A percentile compares a stretch with the other conserved stretches of the same genome.
phyloP scores from a whole-genome alignment of 2,113 vertebrate species.

The Rissa tridactyla region DNA sequence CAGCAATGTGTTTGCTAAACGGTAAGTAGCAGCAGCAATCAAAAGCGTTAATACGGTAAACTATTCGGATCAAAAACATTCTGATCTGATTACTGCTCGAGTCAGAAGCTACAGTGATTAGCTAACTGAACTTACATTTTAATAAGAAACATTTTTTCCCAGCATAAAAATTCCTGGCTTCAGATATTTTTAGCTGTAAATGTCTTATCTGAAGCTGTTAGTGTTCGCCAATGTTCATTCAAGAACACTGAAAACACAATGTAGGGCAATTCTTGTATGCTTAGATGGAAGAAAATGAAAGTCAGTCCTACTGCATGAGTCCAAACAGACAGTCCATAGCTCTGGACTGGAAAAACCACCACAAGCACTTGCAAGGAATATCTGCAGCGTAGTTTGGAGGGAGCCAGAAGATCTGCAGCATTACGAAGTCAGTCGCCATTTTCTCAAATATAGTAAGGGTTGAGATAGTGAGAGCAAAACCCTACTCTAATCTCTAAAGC shows the following conservation, averaged over 20 bases:
- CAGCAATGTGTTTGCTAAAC: not conserved
- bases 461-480: not conserved
- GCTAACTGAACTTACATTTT: not conserved
- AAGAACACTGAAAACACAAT: not conserved
- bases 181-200: not conserved
- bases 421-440: not conserved
- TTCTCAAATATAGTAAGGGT: not conserved
- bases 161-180: not conserved
- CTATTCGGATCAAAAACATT: not conserved
- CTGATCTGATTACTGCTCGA: not conserved
- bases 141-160: not conserved
- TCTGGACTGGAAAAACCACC: not conserved
- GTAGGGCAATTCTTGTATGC: not conserved
- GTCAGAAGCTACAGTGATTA: not conserved
- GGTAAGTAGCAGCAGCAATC: not conserved
- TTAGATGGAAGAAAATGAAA: not conserved
- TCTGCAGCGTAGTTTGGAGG: not conserved
- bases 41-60: not conserved
- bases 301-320: not conserved
- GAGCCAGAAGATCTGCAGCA: not conserved
- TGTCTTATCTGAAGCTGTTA: not conserved
- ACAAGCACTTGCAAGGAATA: not conserved
- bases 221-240: not conserved
- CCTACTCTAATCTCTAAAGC: not conserved
- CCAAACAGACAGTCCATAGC: not conserved